A percentile compares a stretch with the other conserved stretches of the same genome.
Evolutionary conservation across 2,113 vertebrate genomes (phyloP).

Genomic region (Peromyscus californicus): DNA sequence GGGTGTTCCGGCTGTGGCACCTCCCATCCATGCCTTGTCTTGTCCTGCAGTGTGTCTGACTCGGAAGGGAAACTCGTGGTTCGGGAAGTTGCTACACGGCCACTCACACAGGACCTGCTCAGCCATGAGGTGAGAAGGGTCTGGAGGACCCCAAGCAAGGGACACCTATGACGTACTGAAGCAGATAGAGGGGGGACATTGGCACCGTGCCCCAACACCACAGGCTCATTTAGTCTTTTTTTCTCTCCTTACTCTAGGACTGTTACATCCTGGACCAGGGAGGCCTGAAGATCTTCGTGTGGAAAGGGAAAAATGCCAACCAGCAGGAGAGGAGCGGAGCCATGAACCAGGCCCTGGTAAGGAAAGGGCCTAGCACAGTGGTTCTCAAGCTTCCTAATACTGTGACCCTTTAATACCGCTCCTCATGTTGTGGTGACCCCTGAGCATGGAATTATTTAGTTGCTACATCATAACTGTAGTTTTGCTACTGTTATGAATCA

Average conservation of each 20-base stretch:
- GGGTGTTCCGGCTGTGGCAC: neutral
- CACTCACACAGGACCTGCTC: constrained; percentile 92
- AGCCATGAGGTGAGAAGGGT: constrained; percentile 88
- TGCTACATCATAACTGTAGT: neutral
- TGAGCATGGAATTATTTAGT: neutral
- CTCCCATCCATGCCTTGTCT: neutral
- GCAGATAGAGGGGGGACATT: neutral
- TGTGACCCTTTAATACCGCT: neutral
- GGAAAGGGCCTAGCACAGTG: neutral
- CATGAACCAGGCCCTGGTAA: constrained; percentile 83
- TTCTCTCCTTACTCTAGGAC: constrained; percentile 85
- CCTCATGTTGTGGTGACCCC: neutral
- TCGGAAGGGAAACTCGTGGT: constrained; percentile 89
- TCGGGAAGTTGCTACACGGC: constrained; percentile 89
- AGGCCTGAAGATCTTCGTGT: constrained; percentile 91
- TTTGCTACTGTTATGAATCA: neutral
- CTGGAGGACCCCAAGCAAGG: no score
- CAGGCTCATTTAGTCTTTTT: neutral
- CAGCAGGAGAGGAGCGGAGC: constrained; percentile 89
- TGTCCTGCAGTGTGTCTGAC: constrained; percentile 87
- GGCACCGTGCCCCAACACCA: fast-evolving
- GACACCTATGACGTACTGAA: neutral
- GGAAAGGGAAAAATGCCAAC: constrained; percentile 91
- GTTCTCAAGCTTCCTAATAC: neutral
- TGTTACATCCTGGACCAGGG: constrained; percentile 94